Base-by-base conservation (phyloP, 2,113 vertebrate species). In the Xyrauchen texanus region DNA sequence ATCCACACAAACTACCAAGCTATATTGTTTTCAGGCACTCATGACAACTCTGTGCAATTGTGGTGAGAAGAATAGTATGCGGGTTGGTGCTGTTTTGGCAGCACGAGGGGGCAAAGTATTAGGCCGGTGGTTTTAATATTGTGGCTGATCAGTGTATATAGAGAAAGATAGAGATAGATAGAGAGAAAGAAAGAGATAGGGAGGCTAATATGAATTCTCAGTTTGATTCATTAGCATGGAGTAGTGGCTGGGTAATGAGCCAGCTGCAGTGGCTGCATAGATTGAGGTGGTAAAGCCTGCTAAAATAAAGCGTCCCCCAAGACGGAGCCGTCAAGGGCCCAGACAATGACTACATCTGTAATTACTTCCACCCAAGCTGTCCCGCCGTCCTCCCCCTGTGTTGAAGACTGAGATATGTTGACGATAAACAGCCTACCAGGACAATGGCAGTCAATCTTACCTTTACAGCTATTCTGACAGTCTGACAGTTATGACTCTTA, bases 321-420 rank as follows among this genome's bases (percentile, higher is more conserved):
- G 51, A 89, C 86, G 87, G 79, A 86, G 86, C 86, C 84, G 89
- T 90, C 87, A 90, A 86, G 83, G 86, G 74, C 85, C 85, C 73
- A 85, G 79, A 83, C 84, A 83, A 49, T 88, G 86, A 87, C 82
- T 76, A 53, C 82, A 11, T 10, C 78, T 65, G 72, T 84, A 86
- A 88, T 87, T 86, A 87, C 62, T 62, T 80, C 21, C 3, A 55
- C 65, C 79, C 73, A 65, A 62, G 67, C 68, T 65, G 46, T 80
- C 79, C 76, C 49, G 46, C 16, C 79, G 76, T 78, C 64, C 82
- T 83, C 49, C 63, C 70, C 45, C 42, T 49, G 11, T 42, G 46
- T n/a, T 42, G 46, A 42, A 15, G 15, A 12, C 44, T 16, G 5
- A 15, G 55, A 60, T 47, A 47, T 21, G 44, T 72, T 61, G 70